These are phyloP conservation scores for Hypomecis atomaria DNA, from an alignment of 2,888 invertebrate genomes.

Conservation along the genomic window DNA sequence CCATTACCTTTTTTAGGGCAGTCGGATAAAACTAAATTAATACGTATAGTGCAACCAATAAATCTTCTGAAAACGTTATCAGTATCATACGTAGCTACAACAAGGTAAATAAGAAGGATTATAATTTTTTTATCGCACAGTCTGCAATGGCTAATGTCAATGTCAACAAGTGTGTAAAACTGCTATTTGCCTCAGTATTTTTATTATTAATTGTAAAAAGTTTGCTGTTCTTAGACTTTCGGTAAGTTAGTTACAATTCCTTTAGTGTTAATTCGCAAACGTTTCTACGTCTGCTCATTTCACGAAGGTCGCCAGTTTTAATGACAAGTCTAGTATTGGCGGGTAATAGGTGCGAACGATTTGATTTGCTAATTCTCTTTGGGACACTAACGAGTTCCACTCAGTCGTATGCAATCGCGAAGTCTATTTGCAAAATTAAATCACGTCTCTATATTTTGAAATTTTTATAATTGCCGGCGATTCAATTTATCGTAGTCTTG, in stretches of 20 bases:
- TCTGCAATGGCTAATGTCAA: conserved; percentile 32
- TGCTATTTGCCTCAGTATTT: conserved; percentile 16
- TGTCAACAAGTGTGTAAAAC: conserved; percentile 28
- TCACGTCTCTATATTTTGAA: conserved; percentile 12
- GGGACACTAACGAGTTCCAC: conserved; percentile 3
- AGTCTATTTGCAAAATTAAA: conserved; percentile 14
- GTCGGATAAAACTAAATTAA: background rate
- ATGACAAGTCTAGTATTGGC: background rate
- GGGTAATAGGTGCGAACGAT: background rate
- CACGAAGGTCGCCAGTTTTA: background rate
- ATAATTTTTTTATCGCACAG: conserved; percentile 26
- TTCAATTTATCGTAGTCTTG: background rate
- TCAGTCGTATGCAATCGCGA: conserved; percentile 9
- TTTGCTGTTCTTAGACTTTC: conserved; percentile 8
- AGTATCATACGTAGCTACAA: background rate
- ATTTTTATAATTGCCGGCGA: conserved; percentile 2
- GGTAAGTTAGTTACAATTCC: background rate
- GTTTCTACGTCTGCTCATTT: background rate
- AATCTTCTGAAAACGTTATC: conserved; percentile 4
- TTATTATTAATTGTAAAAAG: conserved; percentile 12
- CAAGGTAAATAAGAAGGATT: conserved; percentile 20
- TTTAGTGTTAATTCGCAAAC: background rate
- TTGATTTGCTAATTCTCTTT: conserved; percentile 24
- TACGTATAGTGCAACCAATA: background rate
- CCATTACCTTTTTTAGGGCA: no score